A percentile compares a stretch with the other conserved stretches of the same genome.
Conservation (phyloP, 53 echinoderm and acorn worm species). For the Astropecten irregularis region DNA sequence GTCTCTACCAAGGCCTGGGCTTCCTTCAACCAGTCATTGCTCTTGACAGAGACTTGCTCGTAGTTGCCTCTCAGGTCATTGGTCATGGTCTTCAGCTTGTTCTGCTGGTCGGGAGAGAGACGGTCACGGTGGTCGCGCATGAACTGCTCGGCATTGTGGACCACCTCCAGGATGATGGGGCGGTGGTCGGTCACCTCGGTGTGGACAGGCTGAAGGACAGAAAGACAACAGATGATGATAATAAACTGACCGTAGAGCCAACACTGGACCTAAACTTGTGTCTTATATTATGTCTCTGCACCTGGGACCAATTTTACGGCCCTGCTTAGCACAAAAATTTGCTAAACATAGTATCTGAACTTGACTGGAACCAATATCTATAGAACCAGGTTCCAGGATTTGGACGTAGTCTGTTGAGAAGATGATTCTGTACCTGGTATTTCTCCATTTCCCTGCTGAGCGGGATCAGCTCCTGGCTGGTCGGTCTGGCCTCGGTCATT, state of each 20-base stretch:
- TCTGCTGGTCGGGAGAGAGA: constrained; percentile 84
- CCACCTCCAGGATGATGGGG: constrained; percentile 86
- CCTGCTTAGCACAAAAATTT: too few relatives aligned
- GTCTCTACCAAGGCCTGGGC: constrained; percentile 77
- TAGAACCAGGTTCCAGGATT: too few relatives aligned
- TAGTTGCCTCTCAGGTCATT: constrained; percentile 85
- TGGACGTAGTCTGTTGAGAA: too few relatives aligned
- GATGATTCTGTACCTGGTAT: constrained; percentile 88
- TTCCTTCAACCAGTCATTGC: constrained; percentile 89
- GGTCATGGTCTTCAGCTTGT: constrained; percentile 90
- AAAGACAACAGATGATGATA: constrained; percentile 5
- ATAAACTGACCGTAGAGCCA: too few relatives aligned
- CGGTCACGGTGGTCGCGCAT: constrained; percentile 91
- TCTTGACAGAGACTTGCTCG: constrained; percentile 85
- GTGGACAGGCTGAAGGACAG: constrained; percentile 71
- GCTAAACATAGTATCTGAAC: too few relatives aligned
- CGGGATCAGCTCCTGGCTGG: constrained; percentile 77
- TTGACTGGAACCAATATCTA: too few relatives aligned
- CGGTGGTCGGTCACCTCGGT: constrained; percentile 85
- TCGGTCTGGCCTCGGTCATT: constrained; percentile 74
- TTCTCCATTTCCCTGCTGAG: constrained; percentile 78
- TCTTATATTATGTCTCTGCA: not conserved
- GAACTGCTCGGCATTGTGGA: constrained; percentile 97
- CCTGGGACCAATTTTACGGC: too few relatives aligned
- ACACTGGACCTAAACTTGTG: not conserved